Conservation (phyloP, 2,113 vertebrate genomes). For the Brachyhypopomus gauderio region DNA sequence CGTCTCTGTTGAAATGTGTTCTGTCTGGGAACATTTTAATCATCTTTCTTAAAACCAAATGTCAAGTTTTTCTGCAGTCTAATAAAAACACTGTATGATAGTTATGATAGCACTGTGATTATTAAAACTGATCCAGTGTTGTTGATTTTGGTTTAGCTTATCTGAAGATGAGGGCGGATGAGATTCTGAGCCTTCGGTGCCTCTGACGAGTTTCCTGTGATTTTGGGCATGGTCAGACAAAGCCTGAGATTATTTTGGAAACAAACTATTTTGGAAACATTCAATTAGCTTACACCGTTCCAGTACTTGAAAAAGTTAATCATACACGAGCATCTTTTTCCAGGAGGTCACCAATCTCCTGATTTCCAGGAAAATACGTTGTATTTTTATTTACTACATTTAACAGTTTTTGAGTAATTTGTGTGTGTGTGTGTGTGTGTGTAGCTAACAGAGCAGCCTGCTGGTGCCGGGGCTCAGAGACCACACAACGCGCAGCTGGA, state of each 20-base stretch:
- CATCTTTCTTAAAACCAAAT: too few species aligned
- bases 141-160: too few species aligned
- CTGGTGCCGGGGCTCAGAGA: slow-evolving; percentile 77
- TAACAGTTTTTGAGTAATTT: slow-evolving; percentile 5
- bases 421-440: slow-evolving; percentile 33
- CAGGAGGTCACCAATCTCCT: not conserved
- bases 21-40: too few species aligned
- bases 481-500: slow-evolving; percentile 87
- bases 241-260: slow-evolving; percentile 8
- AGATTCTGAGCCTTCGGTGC: too few species aligned
- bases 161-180: too few species aligned
- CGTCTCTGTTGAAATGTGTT: too few species aligned
- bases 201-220: not conserved
- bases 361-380: not conserved
- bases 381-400: not conserved
- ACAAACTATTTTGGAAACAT: slow-evolving; percentile 13
- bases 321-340: not conserved
- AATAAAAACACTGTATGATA: too few species aligned
- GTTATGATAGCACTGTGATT: too few species aligned
- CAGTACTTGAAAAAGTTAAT: not conserved
- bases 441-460: slow-evolving; percentile 86
- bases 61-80: too few species aligned
- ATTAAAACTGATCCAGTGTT: too few species aligned
- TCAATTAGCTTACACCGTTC: not conserved
- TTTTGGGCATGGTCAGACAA: not conserved